Percentiles rank a stretch among this genome's conserved stretches.
These are phyloP conservation scores for Rutilus rutilus DNA, from an alignment of 2,113 vertebrate species.

Conservation along the genomic window DNA sequence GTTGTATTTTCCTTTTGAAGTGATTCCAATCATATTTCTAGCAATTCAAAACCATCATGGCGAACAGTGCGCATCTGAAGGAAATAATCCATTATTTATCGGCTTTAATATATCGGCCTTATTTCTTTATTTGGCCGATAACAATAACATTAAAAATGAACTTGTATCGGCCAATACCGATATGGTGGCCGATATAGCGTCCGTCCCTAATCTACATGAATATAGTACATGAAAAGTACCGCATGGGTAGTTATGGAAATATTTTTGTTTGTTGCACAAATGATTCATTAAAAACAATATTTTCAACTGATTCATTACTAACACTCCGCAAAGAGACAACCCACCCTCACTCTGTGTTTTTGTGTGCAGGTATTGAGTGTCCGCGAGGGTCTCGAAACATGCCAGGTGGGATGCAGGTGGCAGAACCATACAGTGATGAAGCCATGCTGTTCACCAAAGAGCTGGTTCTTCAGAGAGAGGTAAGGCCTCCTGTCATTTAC, in stretches of 20 bases:
- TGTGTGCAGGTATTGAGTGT: slow-evolving; percentile 89
- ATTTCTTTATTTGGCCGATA: too few species aligned
- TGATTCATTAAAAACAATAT: neutral
- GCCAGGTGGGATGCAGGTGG: slow-evolving; percentile 85
- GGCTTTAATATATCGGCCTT: too few species aligned
- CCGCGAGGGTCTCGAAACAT: slow-evolving; percentile 89
- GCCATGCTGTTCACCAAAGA: slow-evolving; percentile 94
- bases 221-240: neutral
- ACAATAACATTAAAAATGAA: too few species aligned
- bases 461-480: slow-evolving; percentile 94
- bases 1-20: too few species aligned
- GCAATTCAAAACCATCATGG: too few species aligned
- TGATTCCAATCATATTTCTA: too few species aligned
- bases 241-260: neutral
- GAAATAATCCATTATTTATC: too few species aligned
- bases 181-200: too few species aligned
- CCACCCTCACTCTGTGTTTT: neutral
- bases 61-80: too few species aligned
- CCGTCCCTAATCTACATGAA: too few species aligned
- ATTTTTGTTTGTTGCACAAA: neutral
- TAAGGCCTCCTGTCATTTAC: slow-evolving; percentile 66
- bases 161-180: too few species aligned
- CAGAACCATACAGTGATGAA: slow-evolving; percentile 96
- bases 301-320: neutral
- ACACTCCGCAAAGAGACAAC: too few species aligned